Evolutionary conservation across 1,140 invertebrate genomes (phyloP), one percentile per base, ranked within the genome.

Genomic region (Dendrolimus punctatus): DNA sequence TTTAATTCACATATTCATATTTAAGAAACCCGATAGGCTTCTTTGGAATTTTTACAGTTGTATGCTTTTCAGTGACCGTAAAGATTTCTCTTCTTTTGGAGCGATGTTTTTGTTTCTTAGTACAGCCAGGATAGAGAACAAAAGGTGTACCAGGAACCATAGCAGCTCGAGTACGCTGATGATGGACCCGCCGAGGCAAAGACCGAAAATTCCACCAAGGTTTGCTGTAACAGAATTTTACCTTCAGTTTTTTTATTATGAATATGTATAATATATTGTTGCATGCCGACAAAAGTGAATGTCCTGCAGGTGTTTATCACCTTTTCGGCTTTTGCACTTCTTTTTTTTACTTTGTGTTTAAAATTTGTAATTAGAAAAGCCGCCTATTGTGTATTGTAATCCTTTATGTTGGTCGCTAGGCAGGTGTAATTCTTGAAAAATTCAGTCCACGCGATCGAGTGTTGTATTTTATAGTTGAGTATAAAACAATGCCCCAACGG

Each of bases 121-220:
- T 6, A 45, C 23, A 8, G 5, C 10, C 0, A 56, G 5, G 0
- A 53, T 40, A 3, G 46, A 6, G 8, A 40, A 66, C 0, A 76
- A 9, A 6, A 80, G 8, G 8, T 77, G 76, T 0, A 74, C 23
- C 2, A 76, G 2, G 9, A 76, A 77, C 77, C 80, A 85, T 0
- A 80, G 0, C 5, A 83, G 40, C 64, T 88, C 85, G 10, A 87
- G 80, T 5, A 87, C 58, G 55, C 87, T 88, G 52, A 87, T 74
- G 37, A 87, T 76, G 4, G 85, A 87, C 0, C 85, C 85, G 4
- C 85, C 85, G 4, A 87, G 58, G 51, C 82, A 87, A 23, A 87
- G 64, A 0, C 84, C 84, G 45, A 87, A 86, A 38, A 87, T 79
- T 0, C 85, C 84, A 6, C 85, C 85, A 8, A 87, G 70, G 46